Percentiles rank a stretch among this genome's conserved stretches.
Evolutionary conservation across 2,888 invertebrate genomes (phyloP).

Genomic region (Hermaeophaga mercurialis): DNA sequence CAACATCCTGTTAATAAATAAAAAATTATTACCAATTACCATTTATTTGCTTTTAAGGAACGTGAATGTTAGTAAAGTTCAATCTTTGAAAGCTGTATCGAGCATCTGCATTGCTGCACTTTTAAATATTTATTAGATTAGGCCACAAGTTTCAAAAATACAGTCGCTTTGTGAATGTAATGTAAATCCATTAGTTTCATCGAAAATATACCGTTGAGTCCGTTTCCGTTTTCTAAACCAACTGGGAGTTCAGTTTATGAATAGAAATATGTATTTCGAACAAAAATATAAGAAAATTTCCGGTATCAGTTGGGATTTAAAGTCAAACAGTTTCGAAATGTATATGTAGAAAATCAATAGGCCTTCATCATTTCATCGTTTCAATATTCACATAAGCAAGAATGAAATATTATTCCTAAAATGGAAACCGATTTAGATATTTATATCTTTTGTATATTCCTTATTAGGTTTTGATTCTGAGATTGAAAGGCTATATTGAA

Average conservation of each 20-base stretch:
- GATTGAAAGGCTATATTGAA: neutral
- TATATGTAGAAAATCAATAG: constrained; percentile 13
- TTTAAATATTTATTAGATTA: no score
- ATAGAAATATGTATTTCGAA: constrained; percentile 9
- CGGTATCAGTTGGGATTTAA: constrained; percentile 16
- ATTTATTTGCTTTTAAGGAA: no score
- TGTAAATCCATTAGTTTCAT: constrained; percentile 5
- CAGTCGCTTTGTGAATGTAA: no score
- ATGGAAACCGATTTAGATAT: constrained; percentile 10
- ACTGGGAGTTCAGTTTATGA: constrained; percentile 7
- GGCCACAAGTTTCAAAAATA: no score
- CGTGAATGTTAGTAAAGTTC: no score
- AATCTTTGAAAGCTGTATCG: no score
- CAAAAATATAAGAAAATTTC: constrained; percentile 13
- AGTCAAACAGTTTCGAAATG: constrained; percentile 12
- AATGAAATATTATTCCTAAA: constrained; percentile 16
- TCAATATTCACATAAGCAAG: constrained; percentile 12
- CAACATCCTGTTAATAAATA: no score
- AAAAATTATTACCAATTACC: no score
- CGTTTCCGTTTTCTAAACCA: neutral
- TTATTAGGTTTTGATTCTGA: constrained; percentile 1
- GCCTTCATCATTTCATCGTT: constrained; percentile 10
- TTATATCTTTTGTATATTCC: constrained; percentile 6
- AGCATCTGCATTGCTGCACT: no score
- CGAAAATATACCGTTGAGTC: neutral